Evolutionary conservation across 2,888 invertebrate genomes (phyloP).

Genomic region (Ceramica pisi): DNA sequence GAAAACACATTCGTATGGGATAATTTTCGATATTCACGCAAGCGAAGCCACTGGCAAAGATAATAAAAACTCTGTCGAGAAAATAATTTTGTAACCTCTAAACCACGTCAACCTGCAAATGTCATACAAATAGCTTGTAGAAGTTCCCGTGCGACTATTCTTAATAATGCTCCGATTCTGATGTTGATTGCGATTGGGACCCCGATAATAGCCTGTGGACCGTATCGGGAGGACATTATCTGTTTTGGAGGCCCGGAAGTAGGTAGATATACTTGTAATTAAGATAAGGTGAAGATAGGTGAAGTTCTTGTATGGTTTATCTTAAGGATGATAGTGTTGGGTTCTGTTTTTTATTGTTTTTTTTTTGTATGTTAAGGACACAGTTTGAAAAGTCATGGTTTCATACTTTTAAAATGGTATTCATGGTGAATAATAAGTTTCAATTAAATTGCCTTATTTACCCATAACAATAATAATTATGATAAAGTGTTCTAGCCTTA

Average conservation of each 20-base stretch:
- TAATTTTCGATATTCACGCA: too few relatives aligned
- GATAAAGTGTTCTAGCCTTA: too few relatives aligned
- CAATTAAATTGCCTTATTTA: too few relatives aligned
- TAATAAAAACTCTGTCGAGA: too few relatives aligned
- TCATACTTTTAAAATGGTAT: too few relatives aligned
- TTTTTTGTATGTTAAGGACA: background rate
- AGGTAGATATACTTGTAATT: slow-evolving; percentile 7
- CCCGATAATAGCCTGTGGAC: slow-evolving; percentile 35
- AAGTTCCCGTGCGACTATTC: slow-evolving; percentile 7
- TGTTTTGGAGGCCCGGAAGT: slow-evolving; percentile 6
- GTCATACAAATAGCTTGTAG: slow-evolving; percentile 15
- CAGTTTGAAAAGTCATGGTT: too few relatives aligned
- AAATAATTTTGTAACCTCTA: slow-evolving; percentile 10
- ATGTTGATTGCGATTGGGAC: slow-evolving; percentile 50
- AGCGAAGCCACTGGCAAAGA: too few relatives aligned
- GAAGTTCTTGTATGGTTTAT: slow-evolving; percentile 8
- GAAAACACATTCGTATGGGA: too few relatives aligned
- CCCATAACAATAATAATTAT: too few relatives aligned
- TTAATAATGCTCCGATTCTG: slow-evolving; percentile 46
- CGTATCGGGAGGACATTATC: slow-evolving; percentile 38
- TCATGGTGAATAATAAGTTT: too few relatives aligned
- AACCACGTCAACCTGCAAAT: slow-evolving; percentile 3
- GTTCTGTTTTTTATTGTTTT: too few relatives aligned
- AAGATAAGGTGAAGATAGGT: slow-evolving; percentile 10
- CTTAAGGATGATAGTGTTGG: background rate